These are phyloP conservation scores for Tetranychus urticae DNA, from an alignment of 1,140 invertebrate species.

Conservation along the genomic window DNA sequence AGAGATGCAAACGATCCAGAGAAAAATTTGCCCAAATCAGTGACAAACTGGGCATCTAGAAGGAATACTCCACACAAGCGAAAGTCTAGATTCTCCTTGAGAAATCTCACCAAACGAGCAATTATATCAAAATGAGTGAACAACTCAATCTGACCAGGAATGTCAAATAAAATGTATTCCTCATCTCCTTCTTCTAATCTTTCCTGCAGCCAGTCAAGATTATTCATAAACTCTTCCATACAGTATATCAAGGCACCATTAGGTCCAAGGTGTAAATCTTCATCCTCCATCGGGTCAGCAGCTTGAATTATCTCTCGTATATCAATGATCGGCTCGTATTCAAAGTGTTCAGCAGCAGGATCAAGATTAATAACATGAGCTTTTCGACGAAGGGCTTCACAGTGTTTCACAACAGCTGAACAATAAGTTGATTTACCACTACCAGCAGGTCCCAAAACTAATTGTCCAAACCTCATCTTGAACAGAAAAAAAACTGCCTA, in stretches of 20 bases:
- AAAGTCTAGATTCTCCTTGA: slow-evolving; percentile 30
- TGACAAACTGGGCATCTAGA: slow-evolving; percentile 87
- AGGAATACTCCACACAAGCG: slow-evolving; percentile 71
- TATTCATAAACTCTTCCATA: slow-evolving; percentile 80
- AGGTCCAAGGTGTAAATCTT: slow-evolving; percentile 77
- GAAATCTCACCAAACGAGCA: slow-evolving; percentile 45
- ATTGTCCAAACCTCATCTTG: slow-evolving; percentile 68
- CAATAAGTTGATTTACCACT: slow-evolving; percentile 97
- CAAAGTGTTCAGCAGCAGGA: slow-evolving; percentile 87
- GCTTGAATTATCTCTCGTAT: slow-evolving; percentile 78
- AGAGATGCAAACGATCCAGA: slow-evolving; percentile 78
- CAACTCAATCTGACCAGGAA: slow-evolving; percentile 93
- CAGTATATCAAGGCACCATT: slow-evolving; percentile 94
- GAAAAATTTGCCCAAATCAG: slow-evolving; percentile 83
- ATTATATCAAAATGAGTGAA: slow-evolving; percentile 88
- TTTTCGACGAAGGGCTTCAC: slow-evolving; percentile 38
- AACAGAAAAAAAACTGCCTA: background rate
- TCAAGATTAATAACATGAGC: slow-evolving; percentile 85
- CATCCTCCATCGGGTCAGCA: slow-evolving; percentile 91
- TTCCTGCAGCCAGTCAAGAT: slow-evolving; percentile 70
- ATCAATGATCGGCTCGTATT: slow-evolving; percentile 64
- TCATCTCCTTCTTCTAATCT: slow-evolving; percentile 42
- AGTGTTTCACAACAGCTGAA: slow-evolving; percentile 59
- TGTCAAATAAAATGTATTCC: slow-evolving; percentile 96
- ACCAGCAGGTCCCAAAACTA: slow-evolving; percentile 83